phyloP scores from a whole-genome alignment of 2,113 vertebrate species.

The Peromyscus californicus region DNA sequence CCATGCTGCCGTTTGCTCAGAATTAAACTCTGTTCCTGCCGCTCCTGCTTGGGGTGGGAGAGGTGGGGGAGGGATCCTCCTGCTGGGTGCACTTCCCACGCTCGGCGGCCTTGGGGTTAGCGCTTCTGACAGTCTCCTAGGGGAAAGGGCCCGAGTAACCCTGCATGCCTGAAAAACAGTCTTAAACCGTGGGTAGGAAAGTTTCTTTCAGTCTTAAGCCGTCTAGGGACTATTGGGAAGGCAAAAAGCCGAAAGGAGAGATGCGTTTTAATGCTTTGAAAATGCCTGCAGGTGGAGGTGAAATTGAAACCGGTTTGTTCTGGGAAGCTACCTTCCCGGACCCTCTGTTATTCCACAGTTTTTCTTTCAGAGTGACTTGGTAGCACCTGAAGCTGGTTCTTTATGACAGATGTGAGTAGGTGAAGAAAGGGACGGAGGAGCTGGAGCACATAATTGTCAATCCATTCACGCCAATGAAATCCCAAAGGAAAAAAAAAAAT shows the following conservation, averaged over 20 bases:
- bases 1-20: background rate
- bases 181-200: background rate
- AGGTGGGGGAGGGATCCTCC: fast-evolving
- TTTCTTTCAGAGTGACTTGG: background rate
- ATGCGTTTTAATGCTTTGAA: background rate
- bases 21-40: fast-evolving
- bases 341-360: background rate
- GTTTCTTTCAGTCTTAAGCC: background rate
- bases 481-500: background rate
- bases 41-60: too few relatives aligned
- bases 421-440: background rate
- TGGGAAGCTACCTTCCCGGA: background rate
- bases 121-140: too few relatives aligned
- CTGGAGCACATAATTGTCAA: background rate
- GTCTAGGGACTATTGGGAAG: background rate
- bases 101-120: fast-evolving
- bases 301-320: background rate
- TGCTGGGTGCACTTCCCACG: background rate
- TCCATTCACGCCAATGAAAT: background rate
- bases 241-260: background rate
- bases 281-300: background rate
- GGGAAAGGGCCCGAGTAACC: fast-evolving
- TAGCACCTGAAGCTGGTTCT: background rate
- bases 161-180: background rate
- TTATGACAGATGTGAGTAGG: background rate